A percentile compares a stretch with the other conserved stretches of the same genome.
Conservation (phyloP, 2,113 vertebrate species). For the Sarotherodon lohbergeri region DNA sequence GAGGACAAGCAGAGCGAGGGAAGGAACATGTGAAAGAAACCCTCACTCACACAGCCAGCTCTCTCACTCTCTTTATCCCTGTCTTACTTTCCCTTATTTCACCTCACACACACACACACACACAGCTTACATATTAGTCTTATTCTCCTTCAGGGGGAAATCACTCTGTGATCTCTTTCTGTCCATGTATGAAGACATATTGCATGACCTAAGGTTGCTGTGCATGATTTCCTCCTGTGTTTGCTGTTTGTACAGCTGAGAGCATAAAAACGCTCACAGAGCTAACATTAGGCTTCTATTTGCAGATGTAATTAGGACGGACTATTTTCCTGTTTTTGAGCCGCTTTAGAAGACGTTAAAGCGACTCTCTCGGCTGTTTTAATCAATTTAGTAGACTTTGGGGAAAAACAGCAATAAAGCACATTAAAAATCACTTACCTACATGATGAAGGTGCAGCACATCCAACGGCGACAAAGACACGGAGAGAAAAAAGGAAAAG, state of each 20-base stretch:
- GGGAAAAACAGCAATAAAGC: neutral
- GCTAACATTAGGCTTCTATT: neutral
- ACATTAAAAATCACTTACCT: slow-evolving; percentile 38
- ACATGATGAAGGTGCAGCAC: neutral
- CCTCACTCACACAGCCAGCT: slow-evolving; percentile 22
- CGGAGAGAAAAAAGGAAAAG: slow-evolving; percentile 21
- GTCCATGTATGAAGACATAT: neutral
- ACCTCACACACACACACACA: neutral
- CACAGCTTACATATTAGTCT: neutral
- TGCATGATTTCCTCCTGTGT: neutral
- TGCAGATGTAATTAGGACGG: neutral
- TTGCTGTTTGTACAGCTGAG: neutral
- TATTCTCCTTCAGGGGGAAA: neutral
- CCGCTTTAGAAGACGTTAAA: neutral
- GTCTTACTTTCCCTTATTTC: neutral
- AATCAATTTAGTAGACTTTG: neutral
- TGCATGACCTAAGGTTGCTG: neutral
- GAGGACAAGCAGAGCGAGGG: slow-evolving; percentile 49
- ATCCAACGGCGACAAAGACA: slow-evolving; percentile 10
- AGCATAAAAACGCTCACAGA: neutral
- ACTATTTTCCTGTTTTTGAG: neutral
- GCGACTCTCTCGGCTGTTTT: neutral
- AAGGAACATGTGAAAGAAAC: slow-evolving; percentile 34
- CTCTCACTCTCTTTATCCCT: slow-evolving; percentile 9
- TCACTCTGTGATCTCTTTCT: neutral